Conservation (phyloP, 1,140 invertebrate genomes). For the Drosophila triauraria region DNA sequence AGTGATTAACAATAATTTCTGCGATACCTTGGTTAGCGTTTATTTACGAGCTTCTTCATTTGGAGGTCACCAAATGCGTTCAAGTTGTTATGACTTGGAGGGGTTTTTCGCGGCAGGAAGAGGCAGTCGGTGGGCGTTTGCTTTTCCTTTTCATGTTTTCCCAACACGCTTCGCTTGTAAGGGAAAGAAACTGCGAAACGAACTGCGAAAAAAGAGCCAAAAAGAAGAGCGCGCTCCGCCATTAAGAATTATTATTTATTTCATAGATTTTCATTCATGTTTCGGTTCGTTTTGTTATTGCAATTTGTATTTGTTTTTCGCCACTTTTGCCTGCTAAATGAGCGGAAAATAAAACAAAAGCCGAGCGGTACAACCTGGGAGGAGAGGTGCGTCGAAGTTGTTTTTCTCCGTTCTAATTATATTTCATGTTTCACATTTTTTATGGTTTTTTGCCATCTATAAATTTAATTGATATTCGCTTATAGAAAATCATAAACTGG, state of each 20-base stretch:
- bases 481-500: conserved; percentile 35
- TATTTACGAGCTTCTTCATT: conserved; percentile 64
- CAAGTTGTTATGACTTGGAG: conserved; percentile 46
- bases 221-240: background rate
- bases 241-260: conserved; percentile 73
- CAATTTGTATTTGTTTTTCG: conserved; percentile 30
- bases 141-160: conserved; percentile 50
- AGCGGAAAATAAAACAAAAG: conserved; percentile 36
- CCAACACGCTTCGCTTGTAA: conserved; percentile 41
- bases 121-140: conserved; percentile 33
- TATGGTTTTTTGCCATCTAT: conserved; percentile 30
- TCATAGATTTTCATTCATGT: conserved; percentile 77
- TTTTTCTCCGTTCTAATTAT: conserved; percentile 45
- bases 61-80: conserved; percentile 76
- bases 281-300: conserved; percentile 57
- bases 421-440: conserved; percentile 63
- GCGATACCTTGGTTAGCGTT: conserved; percentile 52
- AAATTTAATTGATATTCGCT: conserved; percentile 34
- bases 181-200: conserved; percentile 13
- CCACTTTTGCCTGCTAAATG: conserved; percentile 25
- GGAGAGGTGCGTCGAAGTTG: conserved; percentile 12
- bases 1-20: conserved; percentile 67
- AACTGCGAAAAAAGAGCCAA: conserved; percentile 19
- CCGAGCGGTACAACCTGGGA: background rate
- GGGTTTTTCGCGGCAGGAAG: conserved; percentile 7